These are phyloP conservation scores for Ormyrus nitidulus DNA, from an alignment of 2,888 invertebrate genomes.

Conservation along the genomic window DNA sequence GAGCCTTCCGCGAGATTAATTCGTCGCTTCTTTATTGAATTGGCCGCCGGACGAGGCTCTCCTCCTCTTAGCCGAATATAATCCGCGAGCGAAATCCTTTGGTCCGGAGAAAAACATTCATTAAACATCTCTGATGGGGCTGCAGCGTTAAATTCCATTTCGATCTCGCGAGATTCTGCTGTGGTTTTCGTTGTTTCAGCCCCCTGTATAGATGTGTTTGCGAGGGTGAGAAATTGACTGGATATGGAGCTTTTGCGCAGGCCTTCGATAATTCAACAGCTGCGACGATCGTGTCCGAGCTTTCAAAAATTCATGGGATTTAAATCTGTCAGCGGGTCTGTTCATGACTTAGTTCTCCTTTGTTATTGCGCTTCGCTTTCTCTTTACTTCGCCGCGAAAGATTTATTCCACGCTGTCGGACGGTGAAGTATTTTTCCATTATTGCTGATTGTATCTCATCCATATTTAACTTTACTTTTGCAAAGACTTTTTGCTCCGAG, in stretches of 20 bases:
- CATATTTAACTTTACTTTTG: no score
- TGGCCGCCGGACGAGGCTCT: neutral
- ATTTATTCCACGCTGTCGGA: no score
- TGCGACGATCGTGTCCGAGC: conserved; percentile 21
- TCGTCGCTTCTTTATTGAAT: conserved; percentile 49
- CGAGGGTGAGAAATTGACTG: neutral
- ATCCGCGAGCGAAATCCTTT: conserved; percentile 9
- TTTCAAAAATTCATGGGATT: conserved; percentile 41
- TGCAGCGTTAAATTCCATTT: neutral
- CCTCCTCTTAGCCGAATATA: neutral
- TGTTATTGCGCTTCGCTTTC: no score
- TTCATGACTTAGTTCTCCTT: no score
- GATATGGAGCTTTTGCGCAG: neutral
- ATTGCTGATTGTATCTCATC: no score
- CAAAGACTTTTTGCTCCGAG: no score
- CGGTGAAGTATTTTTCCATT: no score
- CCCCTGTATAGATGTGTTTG: no score
- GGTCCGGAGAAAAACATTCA: neutral
- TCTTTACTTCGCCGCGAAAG: no score
- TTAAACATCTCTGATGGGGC: no score
- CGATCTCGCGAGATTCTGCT: neutral
- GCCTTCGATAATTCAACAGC: conserved; percentile 48
- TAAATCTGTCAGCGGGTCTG: conserved; percentile 17
- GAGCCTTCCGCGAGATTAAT: conserved; percentile 52
- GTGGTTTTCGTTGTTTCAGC: conserved; percentile 6